These are phyloP conservation scores for Pluvialis apricaria DNA, from an alignment of 2,113 vertebrate species.

Conservation along the genomic window DNA sequence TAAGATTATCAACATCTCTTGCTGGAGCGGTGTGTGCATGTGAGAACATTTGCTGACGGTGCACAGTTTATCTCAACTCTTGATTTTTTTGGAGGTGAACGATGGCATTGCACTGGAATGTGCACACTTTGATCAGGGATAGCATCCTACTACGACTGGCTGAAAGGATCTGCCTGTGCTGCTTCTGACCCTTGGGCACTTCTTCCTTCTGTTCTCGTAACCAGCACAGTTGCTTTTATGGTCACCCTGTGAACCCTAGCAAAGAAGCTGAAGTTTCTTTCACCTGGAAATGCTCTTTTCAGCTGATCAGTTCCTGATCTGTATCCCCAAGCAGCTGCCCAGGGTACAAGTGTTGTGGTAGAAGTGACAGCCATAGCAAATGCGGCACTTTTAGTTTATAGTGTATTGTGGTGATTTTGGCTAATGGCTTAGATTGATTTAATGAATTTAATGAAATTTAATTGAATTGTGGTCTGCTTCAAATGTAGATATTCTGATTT, in stretches of 20 bases:
- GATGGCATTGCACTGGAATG: not conserved
- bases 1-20: not conserved
- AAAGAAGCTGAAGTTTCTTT: not conserved
- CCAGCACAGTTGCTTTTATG: not conserved
- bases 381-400: not conserved
- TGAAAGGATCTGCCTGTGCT: not conserved
- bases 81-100: not conserved
- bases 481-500: not conserved
- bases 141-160: fast-evolving
- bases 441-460: not conserved
- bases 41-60: not conserved
- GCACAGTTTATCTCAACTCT: not conserved
- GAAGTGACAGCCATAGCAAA: not conserved
- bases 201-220: not conserved
- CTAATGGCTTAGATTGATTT: not conserved
- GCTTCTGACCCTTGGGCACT: not conserved
- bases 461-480: not conserved
- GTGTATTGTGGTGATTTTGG: not conserved
- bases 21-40: fast-evolving
- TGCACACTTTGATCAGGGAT: not conserved
- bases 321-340: not conserved
- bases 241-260: not conserved
- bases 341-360: not conserved
- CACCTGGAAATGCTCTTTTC: not conserved
- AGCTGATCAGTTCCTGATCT: not conserved